Percentiles rank a stretch among this genome's conserved stretches.
Conservation (phyloP, 2,113 vertebrate genomes). For the Excalfactoria chinensis region DNA sequence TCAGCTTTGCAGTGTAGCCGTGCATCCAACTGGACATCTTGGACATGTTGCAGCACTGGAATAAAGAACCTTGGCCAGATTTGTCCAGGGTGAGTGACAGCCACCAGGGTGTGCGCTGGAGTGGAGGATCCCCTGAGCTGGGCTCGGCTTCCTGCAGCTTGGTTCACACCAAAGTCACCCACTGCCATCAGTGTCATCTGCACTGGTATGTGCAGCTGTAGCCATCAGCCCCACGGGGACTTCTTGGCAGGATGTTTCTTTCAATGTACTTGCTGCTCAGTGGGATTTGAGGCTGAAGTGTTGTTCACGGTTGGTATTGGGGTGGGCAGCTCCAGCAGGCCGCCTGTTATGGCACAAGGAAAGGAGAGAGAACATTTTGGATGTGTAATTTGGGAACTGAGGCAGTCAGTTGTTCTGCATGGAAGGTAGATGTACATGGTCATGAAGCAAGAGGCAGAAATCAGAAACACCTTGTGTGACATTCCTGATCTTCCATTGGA, state of each 20-base stretch:
- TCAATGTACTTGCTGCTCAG: not conserved
- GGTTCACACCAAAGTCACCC: not conserved
- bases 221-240: rapidly evolving
- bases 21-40: not conserved
- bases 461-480: not conserved
- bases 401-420: not conserved
- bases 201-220: not conserved
- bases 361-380: not conserved
- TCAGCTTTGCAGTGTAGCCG: rapidly evolving
- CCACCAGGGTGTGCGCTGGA: rapidly evolving
- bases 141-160: not conserved
- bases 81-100: not conserved
- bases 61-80: not conserved
- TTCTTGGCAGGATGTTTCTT: not conserved
- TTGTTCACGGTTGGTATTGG: not conserved
- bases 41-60: not conserved
- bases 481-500: not conserved
- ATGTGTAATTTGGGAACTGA: not conserved
- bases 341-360: not conserved
- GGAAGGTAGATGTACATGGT: not conserved
- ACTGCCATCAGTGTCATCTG: too few species aligned
- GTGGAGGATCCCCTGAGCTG: rapidly evolving
- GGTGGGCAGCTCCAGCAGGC: too few species aligned
- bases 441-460: not conserved
- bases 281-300: rapidly evolving